Conservation (phyloP, 2,113 vertebrate species). For the Gymnogyps californianus region DNA sequence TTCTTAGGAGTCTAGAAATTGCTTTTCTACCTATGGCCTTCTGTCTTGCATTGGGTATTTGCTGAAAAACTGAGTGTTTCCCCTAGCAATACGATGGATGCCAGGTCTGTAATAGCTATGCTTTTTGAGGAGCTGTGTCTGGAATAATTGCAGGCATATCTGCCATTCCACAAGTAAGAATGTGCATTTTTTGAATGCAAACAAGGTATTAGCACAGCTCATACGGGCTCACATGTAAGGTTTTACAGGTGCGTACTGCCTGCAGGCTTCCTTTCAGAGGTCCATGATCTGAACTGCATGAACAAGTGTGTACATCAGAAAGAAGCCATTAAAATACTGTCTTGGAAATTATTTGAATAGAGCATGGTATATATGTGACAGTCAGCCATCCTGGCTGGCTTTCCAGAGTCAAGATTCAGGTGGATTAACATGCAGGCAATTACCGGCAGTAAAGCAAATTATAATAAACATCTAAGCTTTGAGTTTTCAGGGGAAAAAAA, state of each 20-base stretch:
- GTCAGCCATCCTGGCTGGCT: background rate
- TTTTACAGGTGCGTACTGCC: background rate
- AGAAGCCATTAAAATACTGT: background rate
- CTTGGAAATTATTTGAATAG: background rate
- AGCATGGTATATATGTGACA: fast-evolving
- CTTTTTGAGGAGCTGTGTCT: background rate
- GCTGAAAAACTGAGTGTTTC: background rate
- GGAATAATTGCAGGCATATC: background rate
- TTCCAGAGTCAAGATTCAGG: background rate
- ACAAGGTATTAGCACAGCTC: background rate
- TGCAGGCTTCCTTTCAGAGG: background rate
- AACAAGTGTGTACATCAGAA: background rate
- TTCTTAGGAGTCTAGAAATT: background rate
- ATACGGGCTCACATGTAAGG: fast-evolving
- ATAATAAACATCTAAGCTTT: background rate
- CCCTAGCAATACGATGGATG: background rate
- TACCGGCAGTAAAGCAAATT: background rate
- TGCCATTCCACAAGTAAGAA: background rate
- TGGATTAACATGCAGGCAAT: background rate
- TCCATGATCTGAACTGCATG: background rate
- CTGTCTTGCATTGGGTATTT: background rate
- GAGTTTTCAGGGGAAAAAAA: background rate
- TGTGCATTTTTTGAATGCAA: too few species aligned
- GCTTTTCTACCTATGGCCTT: background rate
- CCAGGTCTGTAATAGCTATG: background rate